phyloP scores from a whole-genome alignment of 1,140 invertebrate genomes.

The Drosophila watanabei region DNA sequence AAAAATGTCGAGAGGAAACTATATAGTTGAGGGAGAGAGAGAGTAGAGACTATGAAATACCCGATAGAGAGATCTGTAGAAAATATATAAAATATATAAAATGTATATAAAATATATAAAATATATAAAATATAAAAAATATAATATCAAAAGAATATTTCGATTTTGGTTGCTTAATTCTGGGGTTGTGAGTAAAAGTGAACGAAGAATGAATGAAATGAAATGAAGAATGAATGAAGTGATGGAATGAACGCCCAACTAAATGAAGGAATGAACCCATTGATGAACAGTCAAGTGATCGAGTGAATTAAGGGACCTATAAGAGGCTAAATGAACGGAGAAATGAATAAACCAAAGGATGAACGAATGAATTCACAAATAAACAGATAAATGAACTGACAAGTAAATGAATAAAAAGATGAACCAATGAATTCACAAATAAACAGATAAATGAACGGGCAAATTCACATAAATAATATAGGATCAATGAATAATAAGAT shows the following conservation, averaged over 20 bases:
- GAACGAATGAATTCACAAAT: neutral
- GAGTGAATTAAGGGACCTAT: no score
- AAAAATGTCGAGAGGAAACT: conserved; percentile 12
- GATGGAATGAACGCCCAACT: neutral
- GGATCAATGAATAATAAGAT: neutral
- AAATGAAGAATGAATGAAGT: no score
- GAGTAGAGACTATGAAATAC: neutral
- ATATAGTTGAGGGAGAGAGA: no score
- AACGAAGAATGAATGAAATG: no score
- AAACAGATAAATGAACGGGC: neutral
- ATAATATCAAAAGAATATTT: no score
- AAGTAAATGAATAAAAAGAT: neutral
- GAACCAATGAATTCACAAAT: neutral
- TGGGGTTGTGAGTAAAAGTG: no score
- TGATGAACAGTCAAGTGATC: neutral
- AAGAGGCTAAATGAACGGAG: neutral
- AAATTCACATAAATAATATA: neutral
- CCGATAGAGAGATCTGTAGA: no score
- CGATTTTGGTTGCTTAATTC: no score
- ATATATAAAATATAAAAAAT: no score
- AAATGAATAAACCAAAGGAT: neutral
- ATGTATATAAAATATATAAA: no score
- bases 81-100: no score
- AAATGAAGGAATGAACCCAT: neutral
- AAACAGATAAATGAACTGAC: neutral